Evolutionary conservation across 2,888 invertebrate genomes (phyloP).

Genomic region (Mythimna lalbum): DNA sequence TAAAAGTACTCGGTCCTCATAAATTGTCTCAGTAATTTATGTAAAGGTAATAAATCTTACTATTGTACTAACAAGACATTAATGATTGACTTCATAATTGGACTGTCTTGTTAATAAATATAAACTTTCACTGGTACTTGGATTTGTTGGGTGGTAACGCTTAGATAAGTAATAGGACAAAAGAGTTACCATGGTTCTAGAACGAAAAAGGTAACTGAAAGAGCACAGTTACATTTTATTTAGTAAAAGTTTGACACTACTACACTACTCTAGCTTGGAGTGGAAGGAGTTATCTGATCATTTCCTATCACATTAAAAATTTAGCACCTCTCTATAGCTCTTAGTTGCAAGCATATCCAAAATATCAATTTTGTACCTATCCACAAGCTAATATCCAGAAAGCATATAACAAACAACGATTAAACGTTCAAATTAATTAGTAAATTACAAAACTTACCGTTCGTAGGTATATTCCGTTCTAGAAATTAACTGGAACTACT

Average conservation of each 20-base stretch:
- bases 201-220: too few species aligned
- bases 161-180: background rate
- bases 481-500: slow-evolving; percentile 69
- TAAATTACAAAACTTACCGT: slow-evolving; percentile 47
- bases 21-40: background rate
- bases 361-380: background rate
- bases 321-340: background rate
- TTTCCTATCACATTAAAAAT: too few species aligned
- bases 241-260: too few species aligned
- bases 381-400: background rate
- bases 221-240: too few species aligned
- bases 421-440: slow-evolving; percentile 30
- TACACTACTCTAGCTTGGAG: too few species aligned
- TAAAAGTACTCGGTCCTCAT: background rate
- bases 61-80: slow-evolving; percentile 17
- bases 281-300: too few species aligned
- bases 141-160: slow-evolving; percentile 6
- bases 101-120: background rate
- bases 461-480: slow-evolving; percentile 63
- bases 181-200: too few species aligned
- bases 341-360: background rate
- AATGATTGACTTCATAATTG: slow-evolving; percentile 24
- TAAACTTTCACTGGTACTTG: slow-evolving; percentile 11
- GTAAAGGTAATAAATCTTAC: background rate
- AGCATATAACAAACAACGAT: slow-evolving; percentile 10